Conservation (phyloP, 2,888 invertebrate genomes). For the Tupiocoris notatus region DNA sequence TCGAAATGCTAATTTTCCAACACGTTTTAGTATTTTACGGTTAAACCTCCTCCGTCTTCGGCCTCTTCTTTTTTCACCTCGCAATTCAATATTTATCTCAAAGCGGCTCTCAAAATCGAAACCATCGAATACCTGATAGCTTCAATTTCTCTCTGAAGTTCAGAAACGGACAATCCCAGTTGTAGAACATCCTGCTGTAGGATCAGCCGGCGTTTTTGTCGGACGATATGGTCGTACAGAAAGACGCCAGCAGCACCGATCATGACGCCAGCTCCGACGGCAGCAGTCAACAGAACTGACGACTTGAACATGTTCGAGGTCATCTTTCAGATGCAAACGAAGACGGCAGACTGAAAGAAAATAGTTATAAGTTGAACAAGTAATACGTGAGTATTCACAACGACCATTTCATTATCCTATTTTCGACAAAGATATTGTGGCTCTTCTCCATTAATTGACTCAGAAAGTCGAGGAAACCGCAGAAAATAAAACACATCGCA, state of each 20-base stretch:
- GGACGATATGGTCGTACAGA: constrained; percentile 50
- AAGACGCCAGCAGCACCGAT: constrained; percentile 52
- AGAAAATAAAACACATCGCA: too few species aligned
- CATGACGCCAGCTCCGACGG: constrained; percentile 51
- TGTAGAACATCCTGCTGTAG: constrained; percentile 50
- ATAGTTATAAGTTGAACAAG: too few species aligned
- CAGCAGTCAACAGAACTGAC: constrained; percentile 49
- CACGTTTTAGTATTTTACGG: not conserved
- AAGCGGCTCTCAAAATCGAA: too few species aligned
- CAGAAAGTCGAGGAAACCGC: too few species aligned
- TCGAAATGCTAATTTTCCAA: too few species aligned
- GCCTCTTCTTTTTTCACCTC: too few species aligned
- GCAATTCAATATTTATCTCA: not conserved
- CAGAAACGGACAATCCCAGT: constrained; percentile 49
- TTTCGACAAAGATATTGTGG: too few species aligned
- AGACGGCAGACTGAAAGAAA: not conserved
- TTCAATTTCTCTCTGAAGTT: constrained; percentile 50
- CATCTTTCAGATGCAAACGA: not conserved
- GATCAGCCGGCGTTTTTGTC: constrained; percentile 50
- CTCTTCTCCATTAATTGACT: too few species aligned
- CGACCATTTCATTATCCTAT: too few species aligned
- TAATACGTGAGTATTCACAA: too few species aligned
- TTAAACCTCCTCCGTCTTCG: too few species aligned
- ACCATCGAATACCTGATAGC: constrained; percentile 47
- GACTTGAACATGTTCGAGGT: constrained; percentile 45